Evolutionary conservation across 53 echinoderm and acorn worm genomes (phyloP), one percentile per base, ranked within the genome.

Genomic region (Actinopyga echinites): DNA sequence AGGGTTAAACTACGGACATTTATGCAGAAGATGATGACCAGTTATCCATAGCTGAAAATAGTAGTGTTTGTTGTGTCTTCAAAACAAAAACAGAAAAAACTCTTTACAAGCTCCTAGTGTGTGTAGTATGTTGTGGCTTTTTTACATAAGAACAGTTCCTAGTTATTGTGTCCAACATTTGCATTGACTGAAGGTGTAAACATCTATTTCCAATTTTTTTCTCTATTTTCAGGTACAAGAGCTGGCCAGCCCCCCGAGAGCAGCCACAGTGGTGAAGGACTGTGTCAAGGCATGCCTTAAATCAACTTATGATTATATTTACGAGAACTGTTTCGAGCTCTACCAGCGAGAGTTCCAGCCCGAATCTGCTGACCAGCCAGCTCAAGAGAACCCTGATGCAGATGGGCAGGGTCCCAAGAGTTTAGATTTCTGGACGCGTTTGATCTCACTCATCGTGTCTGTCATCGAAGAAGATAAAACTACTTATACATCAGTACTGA

Each of bases 401-500:
- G 94, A 89, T 24, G 88, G 94, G 21, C 92, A 90, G 54, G 88
- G 92, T 55, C 92, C 94, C 24, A 92, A 88, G 69, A 94, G 92
- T 75, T 82, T 97, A 37, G 94, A 97, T 79, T 97, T 92, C 92
- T 97, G 97, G 97, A 90, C 97, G 83, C 94, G 95, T 88, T 83
- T 97, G 44, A 97, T 97, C 52, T 92, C 92, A 10, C 84, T 97
- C 33, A 94, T 97, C 61, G 94, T 94, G 58, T 97, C 97, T 1
- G 97, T 97, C 49, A 97, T 97, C 30, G 97, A 97, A 57, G 94
- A 97, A 89, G 97, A 97, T 61, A 97, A 97, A 79, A 90, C 89
- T 1, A 97, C 93, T 19, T 97, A 97, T 62, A 97, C 97, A 6
- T 64, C 88, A 19, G 94, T 97, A 65, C 90, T 97, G 19, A 97